Base-by-base conservation (phyloP, 1,140 invertebrate species). In the Amyelois transitella region DNA sequence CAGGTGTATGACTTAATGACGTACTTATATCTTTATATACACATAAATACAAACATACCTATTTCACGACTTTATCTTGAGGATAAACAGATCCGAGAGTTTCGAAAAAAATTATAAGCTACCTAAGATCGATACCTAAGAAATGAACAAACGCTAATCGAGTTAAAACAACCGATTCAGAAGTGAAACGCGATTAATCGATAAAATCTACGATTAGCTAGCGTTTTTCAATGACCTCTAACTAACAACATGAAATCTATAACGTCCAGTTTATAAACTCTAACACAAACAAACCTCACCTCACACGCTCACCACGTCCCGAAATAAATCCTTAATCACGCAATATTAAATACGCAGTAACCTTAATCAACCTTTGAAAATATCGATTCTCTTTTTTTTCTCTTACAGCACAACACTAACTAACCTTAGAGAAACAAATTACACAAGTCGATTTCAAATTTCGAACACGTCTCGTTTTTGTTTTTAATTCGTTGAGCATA, bases 301-400 rank as follows among this genome's bases (percentile, higher is more conserved):
- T 21, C 12, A n/a, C 18, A 45, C 18, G 18, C 17, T 10, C 17
- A 45, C 43, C 18, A 19, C 20, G 21, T 53, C 43, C 43, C 12
- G 25, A 45, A 53, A 53, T 53, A 53, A 53, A 52, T 52, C 10
- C 28, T 20, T n/a, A 24, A 22, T 53, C 51, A 53, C 51, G 51
- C 51, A 53, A 44, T 21, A 8, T 28, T 51, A 51, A 24, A 48
- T 45, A 45, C 43, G 43, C 43, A 45, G 6, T 45, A 45, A 19
- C 43, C 43, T 45, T 45, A 19, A 45, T 28, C 14, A 45, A 45
- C 43, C 17, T 45, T 17, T 8, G 18, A 19, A 17, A 45, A 18
- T 10, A 38, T 45, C 43, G 43, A 45, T 45, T 8, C 19, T 18
- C n/a, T 44, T 44, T 19, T 18, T 10, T 25, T n/a, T 49, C 20